Evolutionary conservation across 2,888 invertebrate genomes (phyloP), one percentile per base, ranked within the genome.

Genomic region (Odontomyia ornata): DNA sequence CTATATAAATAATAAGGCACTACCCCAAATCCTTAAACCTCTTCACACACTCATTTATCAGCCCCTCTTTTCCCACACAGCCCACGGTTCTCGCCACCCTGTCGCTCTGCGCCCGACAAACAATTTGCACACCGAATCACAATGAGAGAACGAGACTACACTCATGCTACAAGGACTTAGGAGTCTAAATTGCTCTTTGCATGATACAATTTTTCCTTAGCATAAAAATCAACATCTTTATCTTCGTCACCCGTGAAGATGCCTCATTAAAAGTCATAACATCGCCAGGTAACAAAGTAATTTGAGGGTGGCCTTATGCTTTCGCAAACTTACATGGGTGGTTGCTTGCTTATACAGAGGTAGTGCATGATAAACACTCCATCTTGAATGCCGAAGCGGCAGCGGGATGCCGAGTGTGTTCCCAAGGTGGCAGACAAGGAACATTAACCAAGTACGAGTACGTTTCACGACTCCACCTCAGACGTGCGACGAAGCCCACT

Each of bases 261-360:
- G 56, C 56, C 56, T 72, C 71, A 72, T 72, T 56, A 72, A 72
- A 56, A 56, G 71, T 72, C 71, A 56, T 72, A 72, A 72, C 71
- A 72, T 52, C 52, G 56, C 28, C 71, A 72, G 56, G 71, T 72
- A 72, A 72, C 71, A 72, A 72, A 72, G 71, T 72, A 72, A 72
- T 56, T 56, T 72, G 36, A 65, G 65, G 62, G 65, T 56, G 28
- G 18, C 56, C 71, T 72, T 72, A 72, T 52, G 71, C 56, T 72
- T 72, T 56, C 71, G 28, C 56, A n/a, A 52, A 72, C 71, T 72
- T 72, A 72, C 28, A 15, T 28, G 56, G 52, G 1, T 65, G 9
- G 52, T 18, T 52, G 18, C 52, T 15, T 18, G 52, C 52, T 18
- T 36, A 36, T 9, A 13, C 15, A 52, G 18, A 18, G 52, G 52